Evolutionary conservation across 2,888 invertebrate genomes (phyloP), one percentile per base, ranked within the genome.

Genomic region (Nephrocerus scutellatus): DNA sequence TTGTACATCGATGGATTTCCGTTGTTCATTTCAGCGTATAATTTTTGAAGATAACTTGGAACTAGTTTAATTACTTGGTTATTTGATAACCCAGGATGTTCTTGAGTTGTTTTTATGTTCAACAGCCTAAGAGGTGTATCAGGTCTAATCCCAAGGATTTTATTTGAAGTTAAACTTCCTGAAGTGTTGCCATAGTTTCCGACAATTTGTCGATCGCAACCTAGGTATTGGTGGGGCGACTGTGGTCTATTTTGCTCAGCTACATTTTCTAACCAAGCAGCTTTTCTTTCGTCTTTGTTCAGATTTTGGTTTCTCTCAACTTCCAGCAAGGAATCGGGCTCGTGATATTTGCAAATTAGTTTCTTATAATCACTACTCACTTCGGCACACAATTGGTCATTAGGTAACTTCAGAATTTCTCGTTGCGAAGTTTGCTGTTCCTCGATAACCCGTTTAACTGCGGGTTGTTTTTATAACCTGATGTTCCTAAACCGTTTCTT

Each of bases 351-450:
- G 55, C 82, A 82, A 44, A 92, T 10, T 45, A n/a, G n/a, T n/a
- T n/a, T n/a, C n/a, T n/a, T n/a, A n/a, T n/a, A n/a, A n/a, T n/a
- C n/a, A n/a, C n/a, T n/a, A n/a, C n/a, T n/a, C n/a, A n/a, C n/a
- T n/a, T n/a, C n/a, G n/a, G n/a, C n/a, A n/a, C n/a, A n/a, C n/a
- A n/a, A n/a, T n/a, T n/a, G n/a, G n/a, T n/a, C n/a, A n/a, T n/a
- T n/a, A n/a, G n/a, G n/a, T n/a, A 53, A 50, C 42, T 53, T 48
- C 44, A n/a, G n/a, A n/a, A n/a, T n/a, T n/a, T n/a, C n/a, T n/a
- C n/a, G n/a, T n/a, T n/a, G n/a, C 65, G 95, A 93, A 51, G 97
- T 93, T 72, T 97, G 96, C 56, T 95, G 93, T 62, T 96, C 96
- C 66, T 97, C 97, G 13, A 97, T 88, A 6, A 97, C 96, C 23